Base-by-base conservation (phyloP, 2,888 invertebrate species). In the Myopa testacea region DNA sequence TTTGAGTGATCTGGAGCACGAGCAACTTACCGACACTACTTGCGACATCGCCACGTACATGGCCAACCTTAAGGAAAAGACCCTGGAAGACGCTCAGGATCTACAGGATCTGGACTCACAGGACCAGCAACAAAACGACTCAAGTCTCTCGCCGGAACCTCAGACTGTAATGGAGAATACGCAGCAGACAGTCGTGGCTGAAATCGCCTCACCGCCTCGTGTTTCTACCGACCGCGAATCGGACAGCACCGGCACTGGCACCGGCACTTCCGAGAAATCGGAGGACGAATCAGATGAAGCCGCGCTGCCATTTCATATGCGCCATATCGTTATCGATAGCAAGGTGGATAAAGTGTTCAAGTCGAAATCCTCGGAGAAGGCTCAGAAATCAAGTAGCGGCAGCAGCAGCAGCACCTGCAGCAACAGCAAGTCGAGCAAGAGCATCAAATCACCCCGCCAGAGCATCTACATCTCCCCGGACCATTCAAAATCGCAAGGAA, bases 381-480 rank as follows among this genome's bases (percentile, higher is more conserved):
- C 80, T 14, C 62, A 52, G 37, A 71, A 65, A 52, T 16, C 69
- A 2, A 80, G 75, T n/a, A 81, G 78, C 19, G 79, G 80, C 58
- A 81, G 82, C 12, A 80, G 82, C 37, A 82, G 82, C 68, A 82
- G 81, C 40, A 82, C 81, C 65, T 83, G 84, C 63, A 82, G 81
- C 55, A 80, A 81, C 52, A 82, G 81, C 70, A 80, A 79, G 8
- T 81, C 84, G 62, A 79, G 83, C 1, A 88, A 87, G 78, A 80
- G 81, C 6, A 83, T 81, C 55, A 85, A 87, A 76, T 92, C 92
- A 4, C 91, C 92, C 14, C 90, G 92, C 8, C 91, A 91, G 78
- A 92, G 91, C 70, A 91, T 92, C 45, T 92, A 92, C 81, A 91
- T 92, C 78, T 92, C 92, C 0, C 89, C 89, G 0, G 89, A 89